These are phyloP conservation scores for Loriculus beryllinus DNA, from an alignment of 2,797 vertebrate genomes.

Conservation along the genomic window DNA sequence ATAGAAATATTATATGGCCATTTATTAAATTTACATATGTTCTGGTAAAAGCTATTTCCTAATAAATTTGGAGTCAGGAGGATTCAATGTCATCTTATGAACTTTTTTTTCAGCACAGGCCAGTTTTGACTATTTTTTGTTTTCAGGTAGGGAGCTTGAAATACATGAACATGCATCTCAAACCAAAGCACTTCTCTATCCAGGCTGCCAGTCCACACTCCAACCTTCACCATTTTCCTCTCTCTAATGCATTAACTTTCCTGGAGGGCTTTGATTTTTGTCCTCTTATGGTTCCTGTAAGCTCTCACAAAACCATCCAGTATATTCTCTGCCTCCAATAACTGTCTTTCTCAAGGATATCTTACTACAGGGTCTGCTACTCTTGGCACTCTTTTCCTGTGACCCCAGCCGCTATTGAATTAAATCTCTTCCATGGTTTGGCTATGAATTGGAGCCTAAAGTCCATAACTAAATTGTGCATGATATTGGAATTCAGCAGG, in stretches of 20 bases:
- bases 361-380: constrained; percentile 58
- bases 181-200: background rate
- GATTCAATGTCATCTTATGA: background rate
- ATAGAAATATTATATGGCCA: background rate
- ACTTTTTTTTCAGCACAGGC: background rate
- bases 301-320: background rate
- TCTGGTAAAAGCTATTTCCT: background rate
- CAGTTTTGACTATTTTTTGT: background rate
- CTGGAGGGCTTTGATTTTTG: constrained; percentile 11
- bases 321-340: constrained; percentile 25
- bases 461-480: constrained; percentile 68
- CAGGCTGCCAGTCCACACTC: background rate
- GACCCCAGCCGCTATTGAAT: constrained; percentile 37
- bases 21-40: background rate
- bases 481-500: constrained; percentile 51
- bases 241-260: background rate
- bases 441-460: constrained; percentile 49
- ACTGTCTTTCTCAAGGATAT: constrained; percentile 55
- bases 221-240: background rate
- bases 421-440: constrained; percentile 38
- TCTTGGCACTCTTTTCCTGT: constrained; percentile 33
- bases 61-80: background rate
- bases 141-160: background rate
- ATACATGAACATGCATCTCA: background rate
- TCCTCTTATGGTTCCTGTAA: background rate